phyloP scores from a whole-genome alignment of 2,113 vertebrate species.

The Pungitius pungitius region DNA sequence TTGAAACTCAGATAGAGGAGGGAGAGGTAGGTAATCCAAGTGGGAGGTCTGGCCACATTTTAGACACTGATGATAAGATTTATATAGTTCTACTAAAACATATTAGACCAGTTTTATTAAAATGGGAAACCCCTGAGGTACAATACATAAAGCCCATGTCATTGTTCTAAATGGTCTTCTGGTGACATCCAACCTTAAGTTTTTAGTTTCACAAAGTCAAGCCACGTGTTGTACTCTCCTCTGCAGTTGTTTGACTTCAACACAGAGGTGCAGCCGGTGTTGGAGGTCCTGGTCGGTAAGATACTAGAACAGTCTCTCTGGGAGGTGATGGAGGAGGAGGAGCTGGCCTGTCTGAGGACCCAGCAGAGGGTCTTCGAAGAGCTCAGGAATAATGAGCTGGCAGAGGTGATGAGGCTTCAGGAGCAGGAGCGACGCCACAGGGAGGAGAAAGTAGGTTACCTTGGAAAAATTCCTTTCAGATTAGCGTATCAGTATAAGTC shows the following conservation, averaged over 20 bases:
- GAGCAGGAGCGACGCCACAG: slow-evolving; percentile 86
- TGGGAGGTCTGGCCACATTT: background rate
- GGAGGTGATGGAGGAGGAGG: slow-evolving; percentile 96
- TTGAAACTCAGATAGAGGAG: slow-evolving; percentile 89
- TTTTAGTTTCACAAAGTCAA: background rate
- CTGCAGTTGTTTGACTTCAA: slow-evolving; percentile 94
- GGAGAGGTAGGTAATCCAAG: slow-evolving; percentile 85
- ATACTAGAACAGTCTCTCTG: slow-evolving; percentile 90
- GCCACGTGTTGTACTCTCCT: background rate
- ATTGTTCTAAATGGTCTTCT: background rate
- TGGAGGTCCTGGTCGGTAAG: slow-evolving; percentile 94
- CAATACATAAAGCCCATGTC: background rate
- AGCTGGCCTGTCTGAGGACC: slow-evolving; percentile 83
- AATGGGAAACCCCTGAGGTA: background rate
- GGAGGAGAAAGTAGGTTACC: slow-evolving; percentile 84
- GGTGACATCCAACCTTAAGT: background rate
- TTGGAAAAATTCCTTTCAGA: background rate
- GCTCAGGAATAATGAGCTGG: slow-evolving; percentile 84
- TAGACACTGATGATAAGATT: background rate
- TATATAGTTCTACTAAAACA: background rate
- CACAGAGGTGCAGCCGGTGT: slow-evolving; percentile 88
- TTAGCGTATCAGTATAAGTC: background rate
- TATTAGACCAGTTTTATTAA: background rate
- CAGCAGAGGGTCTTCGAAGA: slow-evolving; percentile 82
- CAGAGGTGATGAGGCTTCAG: slow-evolving; percentile 89